phyloP scores from a whole-genome alignment of 92 coral and sea anemone species.

The Phymanthus crucifer region DNA sequence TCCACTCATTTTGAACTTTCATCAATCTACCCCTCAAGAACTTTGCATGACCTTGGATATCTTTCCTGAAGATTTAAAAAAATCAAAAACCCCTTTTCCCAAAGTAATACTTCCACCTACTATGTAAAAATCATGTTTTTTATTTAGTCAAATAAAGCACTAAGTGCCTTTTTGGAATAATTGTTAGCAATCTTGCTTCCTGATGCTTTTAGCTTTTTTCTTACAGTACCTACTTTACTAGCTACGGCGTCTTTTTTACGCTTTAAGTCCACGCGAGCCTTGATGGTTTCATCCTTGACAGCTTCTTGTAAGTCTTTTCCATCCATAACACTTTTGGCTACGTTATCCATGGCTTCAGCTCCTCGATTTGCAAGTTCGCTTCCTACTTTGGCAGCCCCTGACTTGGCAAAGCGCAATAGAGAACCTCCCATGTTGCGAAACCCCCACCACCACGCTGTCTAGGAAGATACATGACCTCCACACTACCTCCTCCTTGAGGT shows the following conservation, averaged over 20 bases:
- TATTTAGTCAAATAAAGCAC: background rate
- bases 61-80: conserved; percentile 10
- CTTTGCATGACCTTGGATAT: background rate
- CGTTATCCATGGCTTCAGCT: conserved; percentile 1
- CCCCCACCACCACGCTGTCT: conserved; percentile 2
- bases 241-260: too few species aligned
- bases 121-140: background rate
- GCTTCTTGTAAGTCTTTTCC: conserved; percentile 18
- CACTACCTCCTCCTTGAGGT: too few species aligned
- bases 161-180: background rate
- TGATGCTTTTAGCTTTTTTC: too few species aligned
- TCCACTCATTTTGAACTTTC: conserved; percentile 27
- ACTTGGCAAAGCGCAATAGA: background rate
- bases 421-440: background rate
- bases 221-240: too few species aligned
- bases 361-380: background rate
- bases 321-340: too few species aligned
- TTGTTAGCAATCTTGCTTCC: too few species aligned
- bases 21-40: conserved; percentile 19
- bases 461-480: too few species aligned
- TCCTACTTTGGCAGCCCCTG: background rate
- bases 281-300: background rate
- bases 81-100: conserved; percentile 6
- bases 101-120: too few species aligned
- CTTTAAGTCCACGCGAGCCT: conserved; percentile 3